A percentile compares a stretch with the other conserved stretches of the same genome.
phyloP scores from a whole-genome alignment of 1,140 invertebrate species.

The Pseudobourletiella spinata region DNA sequence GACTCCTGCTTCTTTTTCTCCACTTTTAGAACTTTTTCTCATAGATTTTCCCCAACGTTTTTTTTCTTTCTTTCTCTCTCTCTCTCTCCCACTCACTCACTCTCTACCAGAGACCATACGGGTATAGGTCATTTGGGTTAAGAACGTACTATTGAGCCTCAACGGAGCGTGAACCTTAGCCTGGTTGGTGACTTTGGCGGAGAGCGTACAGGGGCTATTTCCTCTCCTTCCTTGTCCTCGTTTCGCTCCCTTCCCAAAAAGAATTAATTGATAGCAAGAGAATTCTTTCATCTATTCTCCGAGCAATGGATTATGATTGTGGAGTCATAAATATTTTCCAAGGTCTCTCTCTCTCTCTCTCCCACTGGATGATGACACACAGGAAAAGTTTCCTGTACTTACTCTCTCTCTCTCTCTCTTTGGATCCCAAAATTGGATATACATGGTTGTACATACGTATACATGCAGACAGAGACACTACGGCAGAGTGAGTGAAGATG shows the following conservation, averaged over 20 bases:
- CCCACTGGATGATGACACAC: slow-evolving; percentile 5
- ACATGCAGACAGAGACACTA: no score
- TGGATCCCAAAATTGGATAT: neutral
- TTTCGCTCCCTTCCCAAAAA: neutral
- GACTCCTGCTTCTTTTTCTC: no score
- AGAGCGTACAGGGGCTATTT: neutral
- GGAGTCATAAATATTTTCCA: slow-evolving; percentile 14
- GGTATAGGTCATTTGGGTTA: slow-evolving; percentile 5
- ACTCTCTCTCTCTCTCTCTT: neutral
- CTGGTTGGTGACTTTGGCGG: neutral
- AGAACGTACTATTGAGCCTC: neutral
- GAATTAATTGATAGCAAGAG: slow-evolving; percentile 13
- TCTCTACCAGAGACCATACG: slow-evolving; percentile 2
- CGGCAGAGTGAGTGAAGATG: no score
- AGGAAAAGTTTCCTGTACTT: slow-evolving; percentile 1
- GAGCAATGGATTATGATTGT: slow-evolving; percentile 10
- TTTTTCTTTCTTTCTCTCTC: neutral
- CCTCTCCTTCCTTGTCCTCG: neutral
- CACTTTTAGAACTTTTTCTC: no score
- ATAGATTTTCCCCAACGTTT: no score
- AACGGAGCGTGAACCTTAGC: slow-evolving; percentile 9
- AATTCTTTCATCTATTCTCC: slow-evolving; percentile 10
- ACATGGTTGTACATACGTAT: neutral
- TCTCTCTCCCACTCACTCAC: neutral
- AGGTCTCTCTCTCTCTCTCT: no score